Conservation (phyloP, 2,888 invertebrate genomes). For the Pseudanteris insignis region DNA sequence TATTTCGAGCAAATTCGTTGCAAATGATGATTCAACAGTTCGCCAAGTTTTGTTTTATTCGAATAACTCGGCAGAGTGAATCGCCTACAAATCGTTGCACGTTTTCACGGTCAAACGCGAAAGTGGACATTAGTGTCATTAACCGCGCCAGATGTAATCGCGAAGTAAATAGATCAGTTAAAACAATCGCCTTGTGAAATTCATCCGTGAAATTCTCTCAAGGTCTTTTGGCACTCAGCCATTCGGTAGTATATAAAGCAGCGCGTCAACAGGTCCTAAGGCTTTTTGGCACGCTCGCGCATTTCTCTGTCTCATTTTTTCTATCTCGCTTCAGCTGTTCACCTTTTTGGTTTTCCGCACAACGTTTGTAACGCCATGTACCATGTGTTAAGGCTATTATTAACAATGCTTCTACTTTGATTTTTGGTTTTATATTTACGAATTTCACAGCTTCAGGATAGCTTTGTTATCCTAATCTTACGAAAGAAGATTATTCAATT, state of each 20-base stretch:
- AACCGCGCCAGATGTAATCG: constrained; percentile 41
- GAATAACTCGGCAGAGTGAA: no score
- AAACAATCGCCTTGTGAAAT: constrained; percentile 41
- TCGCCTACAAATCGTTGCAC: no score
- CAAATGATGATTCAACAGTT: no score
- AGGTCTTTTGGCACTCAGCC: constrained; percentile 47
- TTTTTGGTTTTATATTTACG: no score
- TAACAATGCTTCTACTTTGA: no score
- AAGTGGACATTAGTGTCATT: constrained; percentile 34
- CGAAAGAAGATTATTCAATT: no score
- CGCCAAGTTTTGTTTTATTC: no score
- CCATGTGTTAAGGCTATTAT: constrained; percentile 29
- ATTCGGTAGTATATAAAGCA: constrained; percentile 41
- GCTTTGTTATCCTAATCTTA: no score
- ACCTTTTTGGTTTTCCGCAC: constrained; percentile 38
- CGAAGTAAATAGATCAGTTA: constrained; percentile 38
- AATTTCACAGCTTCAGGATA: no score
- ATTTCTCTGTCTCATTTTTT: constrained; percentile 11
- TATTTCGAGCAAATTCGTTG: no score
- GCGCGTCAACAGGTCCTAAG: constrained; percentile 48
- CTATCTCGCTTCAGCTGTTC: constrained; percentile 15
- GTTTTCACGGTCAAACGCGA: constrained; percentile 31
- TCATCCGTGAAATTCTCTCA: constrained; percentile 45
- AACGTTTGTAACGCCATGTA: constrained; percentile 36
- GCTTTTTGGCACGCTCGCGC: constrained; percentile 43